phyloP scores from a whole-genome alignment of 2,113 vertebrate genomes.

The Barnardius zonarius region DNA sequence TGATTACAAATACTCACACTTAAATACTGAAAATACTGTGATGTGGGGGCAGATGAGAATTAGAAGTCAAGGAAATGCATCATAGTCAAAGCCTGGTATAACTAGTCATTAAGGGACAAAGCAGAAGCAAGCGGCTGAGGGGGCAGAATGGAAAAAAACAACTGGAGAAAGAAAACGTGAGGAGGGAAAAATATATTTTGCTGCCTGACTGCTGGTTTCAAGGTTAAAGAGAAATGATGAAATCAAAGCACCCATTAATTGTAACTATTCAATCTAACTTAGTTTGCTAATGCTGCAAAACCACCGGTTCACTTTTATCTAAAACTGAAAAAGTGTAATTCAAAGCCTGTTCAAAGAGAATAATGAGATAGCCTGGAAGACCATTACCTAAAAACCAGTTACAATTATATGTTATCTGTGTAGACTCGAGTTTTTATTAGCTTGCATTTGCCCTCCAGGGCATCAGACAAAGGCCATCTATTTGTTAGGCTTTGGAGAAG shows the following conservation, averaged over 20 bases:
- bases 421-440: slow-evolving; percentile 47
- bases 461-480: slow-evolving; percentile 35
- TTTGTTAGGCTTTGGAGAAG: slow-evolving; percentile 15
- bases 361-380: slow-evolving; percentile 39
- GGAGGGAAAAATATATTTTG: background rate
- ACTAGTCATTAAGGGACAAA: background rate
- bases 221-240: slow-evolving; percentile 35
- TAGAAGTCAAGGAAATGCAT: background rate
- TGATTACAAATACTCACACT: background rate
- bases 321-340: slow-evolving; percentile 13
- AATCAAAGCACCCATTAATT: slow-evolving; percentile 40
- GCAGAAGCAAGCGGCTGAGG: background rate
- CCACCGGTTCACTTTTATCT: slow-evolving; percentile 28
- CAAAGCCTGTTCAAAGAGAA: slow-evolving; percentile 51
- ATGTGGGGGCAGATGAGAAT: background rate
- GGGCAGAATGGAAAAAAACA: background rate
- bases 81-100: background rate
- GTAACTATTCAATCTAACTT: slow-evolving; percentile 8
- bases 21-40: background rate
- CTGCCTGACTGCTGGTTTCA: background rate
- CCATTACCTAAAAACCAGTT: slow-evolving; percentile 45
- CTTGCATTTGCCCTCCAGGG: slow-evolving; percentile 13
- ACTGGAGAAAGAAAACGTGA: background rate
- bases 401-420: slow-evolving; percentile 20
- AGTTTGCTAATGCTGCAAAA: slow-evolving; percentile 45